These are phyloP conservation scores for Parasteatoda lunata DNA, from an alignment of 2,888 invertebrate species.

Conservation along the genomic window DNA sequence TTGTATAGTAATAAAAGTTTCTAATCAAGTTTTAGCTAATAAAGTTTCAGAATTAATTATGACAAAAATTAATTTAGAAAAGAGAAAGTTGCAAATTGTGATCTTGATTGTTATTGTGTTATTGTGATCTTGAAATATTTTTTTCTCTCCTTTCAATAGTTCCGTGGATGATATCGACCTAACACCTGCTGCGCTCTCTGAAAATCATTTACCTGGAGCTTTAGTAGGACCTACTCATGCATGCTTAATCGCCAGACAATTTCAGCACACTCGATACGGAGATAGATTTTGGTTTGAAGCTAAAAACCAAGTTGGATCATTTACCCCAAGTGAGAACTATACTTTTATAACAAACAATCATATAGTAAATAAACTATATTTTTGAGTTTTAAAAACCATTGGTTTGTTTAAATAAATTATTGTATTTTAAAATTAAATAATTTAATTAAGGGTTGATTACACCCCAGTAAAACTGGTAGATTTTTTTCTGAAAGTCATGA, in stretches of 20 bases:
- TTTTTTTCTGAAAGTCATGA: no score
- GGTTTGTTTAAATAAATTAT: no score
- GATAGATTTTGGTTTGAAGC: slow-evolving; percentile 74
- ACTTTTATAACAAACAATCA: no score
- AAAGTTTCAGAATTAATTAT: no score
- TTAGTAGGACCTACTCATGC: slow-evolving; percentile 90
- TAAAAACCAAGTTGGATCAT: slow-evolving; percentile 65
- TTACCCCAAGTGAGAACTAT: slow-evolving; percentile 51
- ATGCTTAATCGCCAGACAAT: slow-evolving; percentile 90
- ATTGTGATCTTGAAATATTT: not conserved
- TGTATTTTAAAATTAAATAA: no score
- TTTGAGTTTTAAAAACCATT: no score
- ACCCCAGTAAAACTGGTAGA: no score
- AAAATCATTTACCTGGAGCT: slow-evolving; percentile 85
- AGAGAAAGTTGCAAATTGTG: not conserved
- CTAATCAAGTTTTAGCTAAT: no score
- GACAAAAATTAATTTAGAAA: no score
- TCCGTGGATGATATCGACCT: slow-evolving; percentile 86
- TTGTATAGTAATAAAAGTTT: no score
- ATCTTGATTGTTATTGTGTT: not conserved
- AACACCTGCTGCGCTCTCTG: slow-evolving; percentile 88
- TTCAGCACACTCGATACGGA: slow-evolving; percentile 80
- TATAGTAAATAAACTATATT: no score
- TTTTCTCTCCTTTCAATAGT: slow-evolving; percentile 10
- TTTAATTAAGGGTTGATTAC: no score